These are phyloP conservation scores for Napeogenes sylphis DNA, from an alignment of 2,888 invertebrate species.

Conservation along the genomic window DNA sequence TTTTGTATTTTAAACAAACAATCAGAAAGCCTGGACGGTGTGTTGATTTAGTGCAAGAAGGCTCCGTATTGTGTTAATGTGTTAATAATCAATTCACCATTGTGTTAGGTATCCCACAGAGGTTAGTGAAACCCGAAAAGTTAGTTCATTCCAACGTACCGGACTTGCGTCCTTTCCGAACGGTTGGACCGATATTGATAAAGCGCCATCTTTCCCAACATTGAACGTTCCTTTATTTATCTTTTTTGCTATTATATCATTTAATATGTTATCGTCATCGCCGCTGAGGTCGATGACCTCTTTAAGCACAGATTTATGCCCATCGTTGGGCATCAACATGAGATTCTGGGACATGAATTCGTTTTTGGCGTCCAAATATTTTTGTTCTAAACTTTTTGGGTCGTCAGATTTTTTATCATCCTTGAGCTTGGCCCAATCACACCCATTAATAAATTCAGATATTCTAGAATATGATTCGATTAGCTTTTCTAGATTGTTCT, in stretches of 20 bases:
- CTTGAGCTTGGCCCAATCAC: slow-evolving; percentile 66
- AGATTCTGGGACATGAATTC: slow-evolving; percentile 71
- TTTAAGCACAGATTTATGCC: slow-evolving; percentile 52
- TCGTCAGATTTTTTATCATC: slow-evolving; percentile 55
- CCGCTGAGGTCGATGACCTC: slow-evolving; percentile 67
- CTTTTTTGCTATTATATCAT: slow-evolving; percentile 59
- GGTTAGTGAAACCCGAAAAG: slow-evolving; percentile 32
- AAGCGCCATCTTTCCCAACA: slow-evolving; percentile 66
- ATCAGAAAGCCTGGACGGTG: too few species aligned
- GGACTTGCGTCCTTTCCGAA: slow-evolving; percentile 49
- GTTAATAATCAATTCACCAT: not conserved
- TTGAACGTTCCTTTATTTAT: slow-evolving; percentile 60
- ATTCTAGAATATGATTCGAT: slow-evolving; percentile 71
- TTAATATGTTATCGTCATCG: slow-evolving; percentile 51
- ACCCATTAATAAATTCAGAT: slow-evolving; percentile 70
- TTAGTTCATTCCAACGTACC: slow-evolving; percentile 54
- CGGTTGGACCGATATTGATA: slow-evolving; percentile 68
- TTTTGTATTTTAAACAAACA: too few species aligned
- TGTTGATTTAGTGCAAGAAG: slow-evolving; percentile 1
- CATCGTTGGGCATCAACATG: slow-evolving; percentile 65
- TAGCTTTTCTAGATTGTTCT: slow-evolving; percentile 63
- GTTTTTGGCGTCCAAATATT: slow-evolving; percentile 71
- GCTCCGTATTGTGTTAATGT: too few species aligned
- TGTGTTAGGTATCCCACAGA: slow-evolving; percentile 26
- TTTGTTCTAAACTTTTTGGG: slow-evolving; percentile 60